Evolutionary conservation across 2,797 vertebrate species (phyloP).

Genomic region (Gymnodraco acuticeps): DNA sequence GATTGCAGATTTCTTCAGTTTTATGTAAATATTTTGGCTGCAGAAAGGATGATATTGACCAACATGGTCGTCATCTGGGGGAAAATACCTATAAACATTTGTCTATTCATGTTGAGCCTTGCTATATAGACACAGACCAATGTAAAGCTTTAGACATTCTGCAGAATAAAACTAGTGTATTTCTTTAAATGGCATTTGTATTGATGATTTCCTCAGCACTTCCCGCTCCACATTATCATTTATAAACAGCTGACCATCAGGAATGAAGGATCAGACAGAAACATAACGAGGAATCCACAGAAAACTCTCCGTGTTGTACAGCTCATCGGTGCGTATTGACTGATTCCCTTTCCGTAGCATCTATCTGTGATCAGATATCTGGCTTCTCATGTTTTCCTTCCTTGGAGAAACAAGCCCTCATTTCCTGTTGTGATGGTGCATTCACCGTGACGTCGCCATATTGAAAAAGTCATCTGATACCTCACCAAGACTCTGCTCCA

Average conservation of each 20-base stretch:
- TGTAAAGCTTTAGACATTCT: constrained; percentile 8
- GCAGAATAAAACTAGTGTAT: constrained; percentile 17
- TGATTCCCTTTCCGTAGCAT: constrained; percentile 86
- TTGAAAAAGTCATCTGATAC: constrained; percentile 89
- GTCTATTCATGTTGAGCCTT: too few species aligned
- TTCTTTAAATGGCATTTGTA: constrained; percentile 17
- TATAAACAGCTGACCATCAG: constrained; percentile 24
- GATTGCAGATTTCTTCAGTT: too few species aligned
- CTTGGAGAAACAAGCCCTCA: constrained; percentile 80
- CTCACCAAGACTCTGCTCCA: constrained; percentile 77
- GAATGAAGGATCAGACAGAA: constrained; percentile 62
- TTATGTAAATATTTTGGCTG: too few species aligned
- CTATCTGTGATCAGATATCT: constrained; percentile 87
- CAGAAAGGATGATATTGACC: too few species aligned
- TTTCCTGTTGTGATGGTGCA: constrained; percentile 86
- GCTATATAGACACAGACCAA: too few species aligned
- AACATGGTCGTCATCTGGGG: too few species aligned
- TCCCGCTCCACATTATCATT: constrained; percentile 22
- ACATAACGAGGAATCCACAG: constrained; percentile 53
- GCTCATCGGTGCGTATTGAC: constrained; percentile 83
- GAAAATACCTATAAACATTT: too few species aligned
- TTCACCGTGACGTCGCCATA: constrained; percentile 82
- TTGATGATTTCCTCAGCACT: constrained; percentile 15
- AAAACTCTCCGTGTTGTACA: constrained; percentile 64
- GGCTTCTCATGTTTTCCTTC: constrained; percentile 85